Conservation (phyloP, 2,797 vertebrate genomes). For the Loriculus beryllinus region DNA sequence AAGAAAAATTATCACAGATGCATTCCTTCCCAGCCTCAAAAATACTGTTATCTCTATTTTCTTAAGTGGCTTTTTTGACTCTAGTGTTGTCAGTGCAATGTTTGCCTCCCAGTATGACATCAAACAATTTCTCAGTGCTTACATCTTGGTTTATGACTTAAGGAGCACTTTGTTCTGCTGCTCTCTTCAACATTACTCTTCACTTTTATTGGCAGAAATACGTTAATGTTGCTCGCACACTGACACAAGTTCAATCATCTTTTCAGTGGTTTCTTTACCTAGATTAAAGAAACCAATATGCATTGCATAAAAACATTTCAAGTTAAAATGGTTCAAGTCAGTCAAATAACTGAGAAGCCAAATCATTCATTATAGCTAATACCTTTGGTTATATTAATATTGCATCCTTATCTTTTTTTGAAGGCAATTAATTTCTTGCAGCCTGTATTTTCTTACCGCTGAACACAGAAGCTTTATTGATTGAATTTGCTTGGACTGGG, state of each 20-base stretch:
- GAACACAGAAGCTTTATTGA: neutral
- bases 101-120: neutral
- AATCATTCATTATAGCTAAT: neutral
- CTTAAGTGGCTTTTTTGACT: rapidly evolving
- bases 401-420: neutral
- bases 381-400: neutral
- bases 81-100: neutral
- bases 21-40: neutral
- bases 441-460: neutral
- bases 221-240: rapidly evolving
- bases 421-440: neutral
- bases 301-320: neutral
- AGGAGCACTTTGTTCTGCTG: neutral
- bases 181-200: neutral
- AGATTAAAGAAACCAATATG: neutral
- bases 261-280: neutral
- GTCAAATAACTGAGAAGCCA: neutral
- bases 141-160: neutral
- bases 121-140: neutral
- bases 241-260: neutral
- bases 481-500: neutral
- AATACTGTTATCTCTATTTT: neutral
- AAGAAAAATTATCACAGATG: neutral
- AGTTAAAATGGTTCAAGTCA: neutral
- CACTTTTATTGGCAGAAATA: neutral